Conservation (phyloP, 2,888 invertebrate genomes). For the Cremastinae sp. region DNA sequence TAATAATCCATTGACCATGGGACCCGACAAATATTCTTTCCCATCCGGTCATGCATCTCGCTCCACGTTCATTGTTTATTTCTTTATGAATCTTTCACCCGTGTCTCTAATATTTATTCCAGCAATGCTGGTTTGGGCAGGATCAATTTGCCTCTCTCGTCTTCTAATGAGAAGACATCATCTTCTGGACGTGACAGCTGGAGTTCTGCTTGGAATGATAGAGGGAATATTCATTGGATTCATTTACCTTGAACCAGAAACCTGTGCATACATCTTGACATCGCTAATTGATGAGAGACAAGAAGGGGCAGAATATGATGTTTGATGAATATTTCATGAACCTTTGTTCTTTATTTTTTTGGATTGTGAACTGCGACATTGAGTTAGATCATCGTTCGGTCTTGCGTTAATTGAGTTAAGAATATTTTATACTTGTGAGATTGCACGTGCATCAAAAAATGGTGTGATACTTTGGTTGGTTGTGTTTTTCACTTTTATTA, state of each 20-base stretch:
- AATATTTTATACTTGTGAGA: background rate
- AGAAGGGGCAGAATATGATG: conserved; percentile 87
- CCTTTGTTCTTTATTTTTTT: conserved; percentile 6
- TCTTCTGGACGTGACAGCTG: conserved; percentile 91
- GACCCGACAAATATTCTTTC: conserved; percentile 95
- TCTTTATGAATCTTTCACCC: conserved; percentile 86
- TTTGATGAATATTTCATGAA: conserved; percentile 76
- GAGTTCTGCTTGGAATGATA: conserved; percentile 87
- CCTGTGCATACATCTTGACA: conserved; percentile 83
- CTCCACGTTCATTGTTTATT: conserved; percentile 88
- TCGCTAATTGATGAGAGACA: conserved; percentile 86
- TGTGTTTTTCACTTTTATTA: background rate
- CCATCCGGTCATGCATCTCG: conserved; percentile 97
- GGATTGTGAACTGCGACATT: background rate
- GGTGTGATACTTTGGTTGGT: no score
- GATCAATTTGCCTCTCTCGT: conserved; percentile 89
- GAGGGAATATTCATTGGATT: conserved; percentile 85
- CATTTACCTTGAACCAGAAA: conserved; percentile 87
- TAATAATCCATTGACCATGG: conserved; percentile 86
- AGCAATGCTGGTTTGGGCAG: conserved; percentile 88
- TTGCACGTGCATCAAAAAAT: no score
- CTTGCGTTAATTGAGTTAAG: background rate
- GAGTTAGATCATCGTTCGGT: background rate
- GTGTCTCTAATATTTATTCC: conserved; percentile 84
- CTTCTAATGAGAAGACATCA: conserved; percentile 93